A percentile compares a stretch with the other conserved stretches of the same genome.
Conservation (phyloP, 2,797 vertebrate genomes). For the Sandelia bainsii region DNA sequence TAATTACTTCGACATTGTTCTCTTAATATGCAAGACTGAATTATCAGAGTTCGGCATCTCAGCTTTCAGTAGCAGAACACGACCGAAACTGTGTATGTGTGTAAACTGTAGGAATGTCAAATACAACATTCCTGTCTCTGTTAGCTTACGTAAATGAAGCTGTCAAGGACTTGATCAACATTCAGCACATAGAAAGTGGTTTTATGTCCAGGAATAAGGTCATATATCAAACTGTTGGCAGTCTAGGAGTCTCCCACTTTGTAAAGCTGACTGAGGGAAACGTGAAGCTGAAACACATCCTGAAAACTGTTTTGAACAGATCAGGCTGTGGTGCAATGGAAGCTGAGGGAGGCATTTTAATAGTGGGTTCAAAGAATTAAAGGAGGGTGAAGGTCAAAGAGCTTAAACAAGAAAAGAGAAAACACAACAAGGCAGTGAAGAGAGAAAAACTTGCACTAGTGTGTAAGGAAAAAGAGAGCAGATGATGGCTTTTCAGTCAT, state of each 20-base stretch:
- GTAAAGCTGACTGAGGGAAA: slow-evolving; percentile 38
- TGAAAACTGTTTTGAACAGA: slow-evolving; percentile 40
- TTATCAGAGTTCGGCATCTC: slow-evolving; percentile 71
- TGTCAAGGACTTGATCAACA: slow-evolving; percentile 1
- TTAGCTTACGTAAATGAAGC: slow-evolving; percentile 25
- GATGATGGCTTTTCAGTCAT: not conserved
- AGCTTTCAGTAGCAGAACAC: slow-evolving; percentile 57
- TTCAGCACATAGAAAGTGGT: not conserved
- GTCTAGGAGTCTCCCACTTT: slow-evolving; percentile 5
- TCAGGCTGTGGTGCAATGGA: slow-evolving; percentile 24
- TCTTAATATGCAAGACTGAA: slow-evolving; percentile 52
- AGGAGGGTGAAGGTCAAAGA: slow-evolving; percentile 49
- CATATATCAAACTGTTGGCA: slow-evolving; percentile 21
- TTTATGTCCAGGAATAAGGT: slow-evolving; percentile 26
- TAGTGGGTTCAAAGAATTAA: slow-evolving; percentile 46
- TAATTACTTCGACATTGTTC: slow-evolving; percentile 9
- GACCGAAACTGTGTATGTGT: slow-evolving; percentile 68
- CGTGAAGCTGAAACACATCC: slow-evolving; percentile 46
- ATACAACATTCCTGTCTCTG: slow-evolving; percentile 51
- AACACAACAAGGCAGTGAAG: slow-evolving; percentile 13
- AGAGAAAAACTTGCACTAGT: slow-evolving; percentile 4
- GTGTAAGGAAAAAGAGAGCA: slow-evolving; percentile 3
- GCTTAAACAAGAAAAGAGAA: slow-evolving; percentile 23
- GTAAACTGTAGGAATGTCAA: slow-evolving; percentile 57
- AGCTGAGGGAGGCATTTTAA: slow-evolving; percentile 41